Percentiles rank a stretch among this genome's conserved stretches.
Conservation (phyloP, 2,113 vertebrate species). For the Struthidea cinerea region DNA sequence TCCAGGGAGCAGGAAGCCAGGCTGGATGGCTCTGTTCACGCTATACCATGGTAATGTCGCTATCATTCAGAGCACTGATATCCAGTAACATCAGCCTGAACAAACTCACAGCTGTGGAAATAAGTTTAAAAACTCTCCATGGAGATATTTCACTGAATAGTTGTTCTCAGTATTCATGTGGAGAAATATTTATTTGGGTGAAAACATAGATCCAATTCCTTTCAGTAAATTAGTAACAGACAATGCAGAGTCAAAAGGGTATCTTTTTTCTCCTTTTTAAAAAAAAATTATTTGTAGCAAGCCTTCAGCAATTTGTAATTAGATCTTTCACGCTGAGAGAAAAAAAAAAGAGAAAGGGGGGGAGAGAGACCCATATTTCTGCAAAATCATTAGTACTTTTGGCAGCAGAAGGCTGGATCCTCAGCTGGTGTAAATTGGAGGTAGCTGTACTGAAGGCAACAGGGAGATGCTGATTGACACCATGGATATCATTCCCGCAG, state of each 20-base stretch:
- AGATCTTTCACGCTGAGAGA: slow-evolving; percentile 11
- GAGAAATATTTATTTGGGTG: neutral
- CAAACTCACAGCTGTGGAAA: neutral
- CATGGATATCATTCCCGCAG: neutral
- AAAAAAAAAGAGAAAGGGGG: neutral
- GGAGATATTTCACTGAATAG: neutral
- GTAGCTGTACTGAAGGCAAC: neutral
- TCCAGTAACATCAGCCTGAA: neutral
- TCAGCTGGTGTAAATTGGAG: neutral
- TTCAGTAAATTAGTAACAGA: slow-evolving; percentile 6
- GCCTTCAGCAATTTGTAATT: slow-evolving; percentile 57
- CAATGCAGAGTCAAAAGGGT: slow-evolving; percentile 3
- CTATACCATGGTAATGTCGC: neutral
- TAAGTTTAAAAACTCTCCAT: neutral
- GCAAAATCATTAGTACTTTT: slow-evolving; percentile 19
- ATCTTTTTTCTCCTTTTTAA: neutral
- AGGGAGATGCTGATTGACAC: neutral
- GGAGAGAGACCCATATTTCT: neutral
- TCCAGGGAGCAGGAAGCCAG: neutral
- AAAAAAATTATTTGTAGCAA: neutral
- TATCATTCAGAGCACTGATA: neutral
- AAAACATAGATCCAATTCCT: neutral
- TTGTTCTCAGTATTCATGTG: neutral
- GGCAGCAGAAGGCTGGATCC: slow-evolving; percentile 9
- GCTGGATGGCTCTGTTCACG: neutral